Percentiles rank a stretch among this genome's conserved stretches.
phyloP scores from a whole-genome alignment of 1,140 invertebrate genomes.

The Cyrtorhinus lividipennis region DNA sequence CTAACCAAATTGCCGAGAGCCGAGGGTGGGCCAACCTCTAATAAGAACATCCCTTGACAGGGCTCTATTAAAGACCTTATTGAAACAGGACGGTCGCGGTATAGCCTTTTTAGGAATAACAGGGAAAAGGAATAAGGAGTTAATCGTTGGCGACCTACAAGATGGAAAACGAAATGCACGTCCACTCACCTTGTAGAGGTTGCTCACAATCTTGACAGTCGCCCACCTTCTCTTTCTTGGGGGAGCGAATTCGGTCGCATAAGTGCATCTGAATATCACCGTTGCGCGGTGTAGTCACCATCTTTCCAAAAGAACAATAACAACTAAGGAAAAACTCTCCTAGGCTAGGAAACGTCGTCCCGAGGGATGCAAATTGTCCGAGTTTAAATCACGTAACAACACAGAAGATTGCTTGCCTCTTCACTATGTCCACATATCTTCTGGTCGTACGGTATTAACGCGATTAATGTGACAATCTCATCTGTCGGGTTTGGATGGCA shows the following conservation, averaged over 20 bases:
- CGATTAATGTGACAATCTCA: conserved; percentile 3
- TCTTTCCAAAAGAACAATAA: background rate
- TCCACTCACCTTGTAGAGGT: background rate
- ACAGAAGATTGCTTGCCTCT: background rate
- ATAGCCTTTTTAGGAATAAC: no score
- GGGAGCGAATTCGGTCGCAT: background rate
- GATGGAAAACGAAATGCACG: background rate
- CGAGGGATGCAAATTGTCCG: no score
- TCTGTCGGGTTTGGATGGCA: conserved; percentile 21
- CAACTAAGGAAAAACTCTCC: background rate
- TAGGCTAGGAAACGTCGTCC: no score
- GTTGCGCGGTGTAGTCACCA: background rate
- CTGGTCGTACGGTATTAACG: background rate
- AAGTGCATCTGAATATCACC: background rate
- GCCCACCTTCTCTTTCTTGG: background rate
- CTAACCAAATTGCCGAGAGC: no score
- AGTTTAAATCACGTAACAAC: background rate
- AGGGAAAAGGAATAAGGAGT: no score
- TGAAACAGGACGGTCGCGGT: no score
- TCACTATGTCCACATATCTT: background rate
- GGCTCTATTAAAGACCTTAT: no score
- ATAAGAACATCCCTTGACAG: no score
- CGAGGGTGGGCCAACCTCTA: no score
- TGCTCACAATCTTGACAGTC: background rate
- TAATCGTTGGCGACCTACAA: no score